A percentile compares a stretch with the other conserved stretches of the same genome.
Conservation (phyloP, 2,888 invertebrate species). For the Beris morrisii region DNA sequence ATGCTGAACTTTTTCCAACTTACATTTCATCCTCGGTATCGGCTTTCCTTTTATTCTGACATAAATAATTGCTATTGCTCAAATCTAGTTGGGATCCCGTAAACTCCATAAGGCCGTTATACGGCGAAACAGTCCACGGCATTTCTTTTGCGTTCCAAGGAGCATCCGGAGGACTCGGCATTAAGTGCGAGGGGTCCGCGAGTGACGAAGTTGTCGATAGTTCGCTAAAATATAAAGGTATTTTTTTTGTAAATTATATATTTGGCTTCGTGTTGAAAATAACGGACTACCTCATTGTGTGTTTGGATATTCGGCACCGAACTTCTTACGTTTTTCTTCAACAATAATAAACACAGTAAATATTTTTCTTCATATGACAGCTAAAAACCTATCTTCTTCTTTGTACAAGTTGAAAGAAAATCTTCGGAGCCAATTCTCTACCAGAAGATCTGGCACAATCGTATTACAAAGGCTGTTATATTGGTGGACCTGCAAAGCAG, state of each 20-base stretch:
- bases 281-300: too few relatives aligned
- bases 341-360: neutral
- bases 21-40: conserved; percentile 58
- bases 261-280: neutral
- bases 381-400: neutral
- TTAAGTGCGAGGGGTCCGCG: conserved; percentile 38
- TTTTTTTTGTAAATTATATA: too few relatives aligned
- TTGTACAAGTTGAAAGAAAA: conserved; percentile 7
- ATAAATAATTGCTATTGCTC: conserved; percentile 30
- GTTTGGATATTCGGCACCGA: too few relatives aligned
- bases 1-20: conserved; percentile 46
- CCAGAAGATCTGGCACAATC: too few relatives aligned
- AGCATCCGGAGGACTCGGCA: conserved; percentile 44
- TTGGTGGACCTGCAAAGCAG: too few relatives aligned
- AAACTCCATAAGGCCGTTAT: conserved; percentile 38
- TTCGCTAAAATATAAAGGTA: conserved; percentile 1
- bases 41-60: conserved; percentile 51
- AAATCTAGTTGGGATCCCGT: conserved; percentile 42
- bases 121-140: conserved; percentile 53
- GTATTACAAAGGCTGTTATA: too few relatives aligned
- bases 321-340: too few relatives aligned
- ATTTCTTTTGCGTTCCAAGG: conserved; percentile 60
- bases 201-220: neutral
- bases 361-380: conserved; percentile 12
- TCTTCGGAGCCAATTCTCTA: too few relatives aligned